Base-by-base conservation (phyloP, 2,888 invertebrate genomes). In the Anthophora plumipes region DNA sequence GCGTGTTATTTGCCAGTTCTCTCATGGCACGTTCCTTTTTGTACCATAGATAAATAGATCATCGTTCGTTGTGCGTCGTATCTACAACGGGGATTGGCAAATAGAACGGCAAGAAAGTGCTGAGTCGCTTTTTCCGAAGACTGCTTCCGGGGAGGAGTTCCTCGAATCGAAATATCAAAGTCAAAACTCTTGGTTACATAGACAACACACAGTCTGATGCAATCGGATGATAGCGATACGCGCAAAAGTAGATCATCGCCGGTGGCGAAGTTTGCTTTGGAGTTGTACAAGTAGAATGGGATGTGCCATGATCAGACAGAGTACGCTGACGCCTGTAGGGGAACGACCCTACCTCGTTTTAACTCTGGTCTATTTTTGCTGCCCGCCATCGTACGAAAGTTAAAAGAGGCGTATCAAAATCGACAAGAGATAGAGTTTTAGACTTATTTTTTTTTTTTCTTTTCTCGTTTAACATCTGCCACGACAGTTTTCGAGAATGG, bases 41-140 rank as follows among this genome's bases (percentile, higher is more conserved):
- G 17, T 14, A 17, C 2, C 31, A 22, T 48, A 48, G 48, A 68
- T 57, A 72, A 72, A 22, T 37, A 59, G 17, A 37, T n/a, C 14
- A 41, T 67, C 55, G 46, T 1, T 12, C 6, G 11, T 17, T 12
- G 31, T 25, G 39, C 31, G 60, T 46, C 7, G 43, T 37, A 22
- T 74, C 52, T 74, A 59, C 54, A 52, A 54, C 31, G 2, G 31
- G 43, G 71, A 31, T 60, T 37, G 60, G 70, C 43, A 70, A 75
- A 75, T 31, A 60, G 37, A 22, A 12, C 9, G n/a, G 11, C 41
- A 22, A 9, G n/a, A 39, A 60, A 43, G n/a, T 60, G 74, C 74
- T 31, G 43, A 59, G 60, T 70, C 70, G 54, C 54, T 54, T 46
- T 54, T 54, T 20, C 12, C 37, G 17, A n/a, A n/a, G 1, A 22